Evolutionary conservation across 2,888 invertebrate genomes (phyloP).

Genomic region (Mythimna vitellina): DNA sequence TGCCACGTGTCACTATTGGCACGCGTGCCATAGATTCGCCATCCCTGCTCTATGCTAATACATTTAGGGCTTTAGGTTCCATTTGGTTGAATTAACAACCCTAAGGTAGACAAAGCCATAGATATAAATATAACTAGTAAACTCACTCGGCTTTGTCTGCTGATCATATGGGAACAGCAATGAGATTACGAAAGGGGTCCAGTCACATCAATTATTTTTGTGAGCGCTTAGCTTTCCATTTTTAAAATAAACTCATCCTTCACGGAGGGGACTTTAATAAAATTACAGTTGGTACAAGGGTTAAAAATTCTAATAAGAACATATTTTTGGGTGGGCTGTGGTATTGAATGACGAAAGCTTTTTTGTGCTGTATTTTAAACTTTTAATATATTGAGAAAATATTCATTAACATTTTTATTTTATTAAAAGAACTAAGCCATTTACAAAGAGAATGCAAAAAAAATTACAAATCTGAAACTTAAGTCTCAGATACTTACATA

Average conservation of each 20-base stretch:
- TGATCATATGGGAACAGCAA: conserved; percentile 62
- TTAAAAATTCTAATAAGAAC: conserved; percentile 51
- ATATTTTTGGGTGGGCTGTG: conserved; percentile 31
- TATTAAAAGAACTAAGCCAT: neutral
- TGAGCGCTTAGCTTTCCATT: conserved; percentile 85
- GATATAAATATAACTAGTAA: conserved; percentile 38
- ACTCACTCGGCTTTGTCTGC: conserved; percentile 54
- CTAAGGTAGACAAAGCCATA: conserved; percentile 30
- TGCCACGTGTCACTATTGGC: no score
- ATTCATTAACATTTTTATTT: no score
- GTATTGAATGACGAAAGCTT: neutral
- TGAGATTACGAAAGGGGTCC: conserved; percentile 83
- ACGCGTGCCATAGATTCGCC: no score
- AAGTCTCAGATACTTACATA: neutral
- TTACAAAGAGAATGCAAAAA: neutral
- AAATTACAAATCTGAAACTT: conserved; percentile 3
- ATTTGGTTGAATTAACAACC: conserved; percentile 52
- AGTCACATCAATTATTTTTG: conserved; percentile 86
- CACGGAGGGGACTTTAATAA: conserved; percentile 81
- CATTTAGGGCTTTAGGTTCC: conserved; percentile 49
- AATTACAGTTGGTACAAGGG: conserved; percentile 73
- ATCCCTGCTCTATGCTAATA: conserved; percentile 26
- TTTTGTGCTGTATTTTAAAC: neutral
- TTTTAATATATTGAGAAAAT: neutral
- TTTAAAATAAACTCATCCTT: conserved; percentile 85